phyloP scores from a whole-genome alignment of 2,113 vertebrate species.

The Saccopteryx leptura region DNA sequence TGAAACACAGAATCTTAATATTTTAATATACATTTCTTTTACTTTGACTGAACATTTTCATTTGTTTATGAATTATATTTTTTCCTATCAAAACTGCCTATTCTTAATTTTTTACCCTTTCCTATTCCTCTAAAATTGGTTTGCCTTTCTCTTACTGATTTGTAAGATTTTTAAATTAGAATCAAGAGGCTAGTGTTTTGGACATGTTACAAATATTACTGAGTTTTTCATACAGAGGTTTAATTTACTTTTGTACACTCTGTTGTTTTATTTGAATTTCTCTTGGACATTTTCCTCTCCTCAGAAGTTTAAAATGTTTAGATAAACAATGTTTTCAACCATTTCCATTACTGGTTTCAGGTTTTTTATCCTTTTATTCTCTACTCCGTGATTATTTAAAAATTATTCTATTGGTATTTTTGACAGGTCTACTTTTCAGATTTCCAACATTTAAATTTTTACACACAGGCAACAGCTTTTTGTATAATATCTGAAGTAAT shows the following conservation, averaged over 20 bases:
- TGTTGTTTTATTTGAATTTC: slow-evolving; percentile 5
- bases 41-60: neutral
- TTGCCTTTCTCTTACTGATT: neutral
- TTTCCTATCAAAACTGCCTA: neutral
- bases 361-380: neutral
- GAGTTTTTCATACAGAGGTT: neutral
- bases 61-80: neutral
- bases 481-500: neutral
- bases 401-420: neutral
- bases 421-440: neutral
- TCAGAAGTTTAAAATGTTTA: neutral
- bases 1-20: neutral
- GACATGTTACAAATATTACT: neutral
- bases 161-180: slow-evolving; percentile 17
- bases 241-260: neutral
- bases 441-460: neutral
- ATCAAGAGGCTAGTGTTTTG: neutral
- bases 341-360: neutral
- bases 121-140: neutral
- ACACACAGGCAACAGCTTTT: neutral
- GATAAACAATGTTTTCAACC: neutral
- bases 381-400: neutral
- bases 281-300: neutral
- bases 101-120: neutral
- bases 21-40: slow-evolving; percentile 12